A percentile compares a stretch with the other conserved stretches of the same genome.
Conservation (phyloP, 2,888 invertebrate genomes). For the Ormyrus labotus region DNA sequence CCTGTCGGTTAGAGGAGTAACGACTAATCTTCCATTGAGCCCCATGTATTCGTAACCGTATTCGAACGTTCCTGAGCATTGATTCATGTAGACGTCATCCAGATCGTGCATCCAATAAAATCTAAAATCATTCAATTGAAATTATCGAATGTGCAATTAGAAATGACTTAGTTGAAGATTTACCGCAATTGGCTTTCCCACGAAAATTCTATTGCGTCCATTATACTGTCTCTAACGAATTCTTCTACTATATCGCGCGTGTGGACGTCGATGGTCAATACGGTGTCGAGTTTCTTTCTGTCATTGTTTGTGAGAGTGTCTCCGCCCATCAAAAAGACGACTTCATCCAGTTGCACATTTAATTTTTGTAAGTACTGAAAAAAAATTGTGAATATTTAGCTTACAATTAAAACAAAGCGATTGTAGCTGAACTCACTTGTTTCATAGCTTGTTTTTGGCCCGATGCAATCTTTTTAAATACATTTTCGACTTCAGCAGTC, state of each 20-base stretch:
- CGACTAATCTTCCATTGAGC: slow-evolving; percentile 91
- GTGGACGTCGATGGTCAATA: slow-evolving; percentile 94
- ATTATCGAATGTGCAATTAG: background rate
- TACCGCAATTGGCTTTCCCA: slow-evolving; percentile 93
- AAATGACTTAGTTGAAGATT: background rate
- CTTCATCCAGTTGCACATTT: slow-evolving; percentile 89
- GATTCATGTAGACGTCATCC: slow-evolving; percentile 88
- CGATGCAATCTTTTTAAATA: slow-evolving; percentile 83
- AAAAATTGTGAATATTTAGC: slow-evolving; percentile 11
- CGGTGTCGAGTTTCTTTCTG: slow-evolving; percentile 90
- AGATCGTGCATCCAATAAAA: slow-evolving; percentile 92
- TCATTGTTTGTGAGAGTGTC: slow-evolving; percentile 84
- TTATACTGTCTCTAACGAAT: slow-evolving; percentile 88
- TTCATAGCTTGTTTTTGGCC: slow-evolving; percentile 94
- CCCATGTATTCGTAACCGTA: slow-evolving; percentile 98
- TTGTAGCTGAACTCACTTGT: slow-evolving; percentile 75
- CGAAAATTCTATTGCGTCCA: slow-evolving; percentile 90
- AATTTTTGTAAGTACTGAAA: slow-evolving; percentile 83
- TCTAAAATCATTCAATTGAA: slow-evolving; percentile 54
- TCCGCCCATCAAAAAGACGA: slow-evolving; percentile 79
- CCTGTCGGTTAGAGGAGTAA: slow-evolving; percentile 94
- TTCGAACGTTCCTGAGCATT: slow-evolving; percentile 91
- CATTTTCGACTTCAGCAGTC: slow-evolving; percentile 96
- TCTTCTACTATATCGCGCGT: slow-evolving; percentile 92
- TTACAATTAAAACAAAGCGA: background rate